Conservation (phyloP, 2,797 vertebrate genomes). For the Otolemur crassicaudatus region DNA sequence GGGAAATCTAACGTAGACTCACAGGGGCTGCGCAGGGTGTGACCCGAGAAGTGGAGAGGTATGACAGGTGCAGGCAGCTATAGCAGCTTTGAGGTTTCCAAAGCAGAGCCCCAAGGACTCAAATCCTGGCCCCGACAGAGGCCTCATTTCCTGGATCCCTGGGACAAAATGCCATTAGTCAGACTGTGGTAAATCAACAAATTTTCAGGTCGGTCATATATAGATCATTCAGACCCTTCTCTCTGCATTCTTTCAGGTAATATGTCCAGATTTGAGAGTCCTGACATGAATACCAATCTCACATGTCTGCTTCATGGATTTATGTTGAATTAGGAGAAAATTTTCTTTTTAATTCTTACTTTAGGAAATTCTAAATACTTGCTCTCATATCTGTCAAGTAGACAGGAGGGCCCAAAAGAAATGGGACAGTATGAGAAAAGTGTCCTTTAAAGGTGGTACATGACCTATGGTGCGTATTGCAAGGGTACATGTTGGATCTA, state of each 20-base stretch:
- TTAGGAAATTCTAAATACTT: neutral
- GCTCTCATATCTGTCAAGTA: neutral
- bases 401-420: neutral
- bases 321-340: neutral
- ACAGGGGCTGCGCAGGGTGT: accelerated
- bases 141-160: neutral
- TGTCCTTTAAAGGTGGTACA: neutral
- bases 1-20: neutral
- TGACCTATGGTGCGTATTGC: too few relatives aligned
- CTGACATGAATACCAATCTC: accelerated
- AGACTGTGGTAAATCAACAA: accelerated
- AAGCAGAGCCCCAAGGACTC: too few relatives aligned
- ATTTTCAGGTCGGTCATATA: neutral
- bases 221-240: neutral
- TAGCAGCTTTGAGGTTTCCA: neutral
- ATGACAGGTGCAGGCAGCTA: too few relatives aligned
- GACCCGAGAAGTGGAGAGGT: accelerated
- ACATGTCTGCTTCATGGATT: neutral
- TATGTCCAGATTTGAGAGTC: too few relatives aligned
- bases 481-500: too few relatives aligned
- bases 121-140: neutral
- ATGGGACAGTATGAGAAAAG: too few relatives aligned
- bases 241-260: accelerated
- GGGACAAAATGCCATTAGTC: neutral
- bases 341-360: neutral